Percentiles rank a stretch among this genome's conserved stretches.
Evolutionary conservation across 2,888 invertebrate genomes (phyloP).

Genomic region (Xestobium rufovillosum): DNA sequence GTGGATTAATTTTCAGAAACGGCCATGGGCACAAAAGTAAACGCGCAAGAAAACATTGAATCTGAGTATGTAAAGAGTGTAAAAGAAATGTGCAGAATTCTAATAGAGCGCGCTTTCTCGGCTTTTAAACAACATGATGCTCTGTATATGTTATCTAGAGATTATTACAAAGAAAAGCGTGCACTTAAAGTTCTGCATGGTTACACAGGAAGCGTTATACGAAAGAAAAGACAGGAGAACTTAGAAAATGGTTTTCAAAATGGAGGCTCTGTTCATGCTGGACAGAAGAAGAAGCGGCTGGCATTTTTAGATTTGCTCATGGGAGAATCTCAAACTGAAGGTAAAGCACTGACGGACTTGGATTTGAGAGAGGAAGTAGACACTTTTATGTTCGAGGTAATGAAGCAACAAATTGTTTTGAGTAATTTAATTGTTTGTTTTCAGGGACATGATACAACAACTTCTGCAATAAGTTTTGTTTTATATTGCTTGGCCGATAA

Average conservation of each 20-base stretch:
- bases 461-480: constrained; percentile 43
- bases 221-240: constrained; percentile 41
- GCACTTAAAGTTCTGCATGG: constrained; percentile 46
- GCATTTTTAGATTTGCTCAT: constrained; percentile 63
- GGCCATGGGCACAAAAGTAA: constrained; percentile 70
- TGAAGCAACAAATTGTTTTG: too few species aligned
- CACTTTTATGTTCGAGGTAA: constrained; percentile 66
- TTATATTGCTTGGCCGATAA: constrained; percentile 42
- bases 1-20: constrained; percentile 32
- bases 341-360: constrained; percentile 49
- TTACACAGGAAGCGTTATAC: constrained; percentile 51
- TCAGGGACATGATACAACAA: constrained; percentile 46
- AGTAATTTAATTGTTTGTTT: constrained; percentile 20
- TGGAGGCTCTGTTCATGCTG: constrained; percentile 7
- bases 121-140: constrained; percentile 44
- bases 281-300: constrained; percentile 48
- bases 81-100: constrained; percentile 44
- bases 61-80: constrained; percentile 68
- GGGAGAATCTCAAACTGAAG: constrained; percentile 48
- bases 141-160: constrained; percentile 46
- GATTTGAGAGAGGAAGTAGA: constrained; percentile 63
- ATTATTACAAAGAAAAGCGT: constrained; percentile 51
- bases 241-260: constrained; percentile 27
- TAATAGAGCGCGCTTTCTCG: constrained; percentile 31
- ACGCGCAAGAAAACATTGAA: constrained; percentile 61